These are phyloP conservation scores for Acrocephalus scirpaceus DNA, from an alignment of 2,797 vertebrate genomes.

Conservation along the genomic window DNA sequence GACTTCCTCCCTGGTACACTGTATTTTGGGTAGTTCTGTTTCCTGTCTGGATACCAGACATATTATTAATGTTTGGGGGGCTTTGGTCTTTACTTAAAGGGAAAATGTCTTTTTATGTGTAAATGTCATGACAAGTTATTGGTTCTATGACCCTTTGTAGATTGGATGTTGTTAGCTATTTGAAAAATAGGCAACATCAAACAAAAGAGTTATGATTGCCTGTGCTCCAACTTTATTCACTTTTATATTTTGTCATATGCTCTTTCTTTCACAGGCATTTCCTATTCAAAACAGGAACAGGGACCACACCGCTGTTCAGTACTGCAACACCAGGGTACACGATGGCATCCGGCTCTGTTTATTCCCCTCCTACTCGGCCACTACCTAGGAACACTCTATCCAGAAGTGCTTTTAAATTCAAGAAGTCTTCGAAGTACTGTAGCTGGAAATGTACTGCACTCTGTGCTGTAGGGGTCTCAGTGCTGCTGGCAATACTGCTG, in stretches of 20 bases:
- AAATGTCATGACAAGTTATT: background rate
- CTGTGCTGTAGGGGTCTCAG: constrained; percentile 92
- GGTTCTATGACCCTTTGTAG: background rate
- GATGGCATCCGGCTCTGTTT: constrained; percentile 97
- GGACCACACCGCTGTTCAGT: constrained; percentile 96
- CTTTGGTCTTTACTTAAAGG: background rate
- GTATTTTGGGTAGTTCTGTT: background rate
- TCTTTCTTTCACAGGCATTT: constrained; percentile 88
- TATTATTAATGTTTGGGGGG: background rate
- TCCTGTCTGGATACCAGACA: background rate
- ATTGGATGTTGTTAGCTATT: background rate
- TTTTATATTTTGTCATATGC: background rate
- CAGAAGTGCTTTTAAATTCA: constrained; percentile 98
- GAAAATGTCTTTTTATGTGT: background rate
- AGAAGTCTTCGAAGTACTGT: constrained; percentile 97
- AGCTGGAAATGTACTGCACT: constrained; percentile 98
- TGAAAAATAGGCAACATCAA: background rate
- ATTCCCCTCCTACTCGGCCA: constrained; percentile 96
- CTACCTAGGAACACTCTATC: constrained; percentile 94
- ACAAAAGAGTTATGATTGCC: background rate
- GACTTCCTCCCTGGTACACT: background rate
- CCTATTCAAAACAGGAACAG: constrained; percentile 98
- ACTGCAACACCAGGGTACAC: constrained; percentile 97
- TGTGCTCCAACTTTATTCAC: background rate
- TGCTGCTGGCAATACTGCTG: constrained; percentile 92